Percentiles rank a stretch among this genome's conserved stretches.
phyloP scores from a whole-genome alignment of 2,797 vertebrate species.

The Telmatherina bonti region DNA sequence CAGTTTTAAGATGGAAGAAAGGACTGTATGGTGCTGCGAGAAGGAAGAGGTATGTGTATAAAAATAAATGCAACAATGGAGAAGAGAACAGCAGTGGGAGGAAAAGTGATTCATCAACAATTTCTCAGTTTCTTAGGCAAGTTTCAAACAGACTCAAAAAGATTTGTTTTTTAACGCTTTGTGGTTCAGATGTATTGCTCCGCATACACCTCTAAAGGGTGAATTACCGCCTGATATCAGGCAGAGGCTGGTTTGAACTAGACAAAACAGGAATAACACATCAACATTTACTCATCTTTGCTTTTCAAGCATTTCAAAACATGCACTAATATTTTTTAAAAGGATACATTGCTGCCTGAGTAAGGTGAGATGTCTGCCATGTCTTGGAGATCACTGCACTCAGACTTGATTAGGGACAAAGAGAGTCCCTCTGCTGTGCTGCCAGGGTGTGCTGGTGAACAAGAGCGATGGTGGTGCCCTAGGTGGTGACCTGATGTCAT shows the following conservation, averaged over 20 bases:
- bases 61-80: constrained; percentile 79
- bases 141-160: constrained; percentile 68
- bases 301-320: constrained; percentile 20
- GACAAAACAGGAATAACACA: constrained; percentile 25
- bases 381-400: constrained; percentile 97
- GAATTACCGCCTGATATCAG: constrained; percentile 40
- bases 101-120: constrained; percentile 79
- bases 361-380: constrained; percentile 98
- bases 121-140: constrained; percentile 71
- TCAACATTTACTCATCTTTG: constrained; percentile 5
- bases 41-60: constrained; percentile 75
- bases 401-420: constrained; percentile 96
- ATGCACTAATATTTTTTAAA: constrained; percentile 63
- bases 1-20: constrained; percentile 71
- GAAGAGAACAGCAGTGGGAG: constrained; percentile 73
- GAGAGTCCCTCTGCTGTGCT: constrained; percentile 93
- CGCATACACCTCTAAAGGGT: constrained; percentile 26
- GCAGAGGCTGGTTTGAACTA: constrained; percentile 24
- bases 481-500: constrained; percentile 92
- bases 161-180: constrained; percentile 68
- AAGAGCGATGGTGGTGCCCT: constrained; percentile 91
- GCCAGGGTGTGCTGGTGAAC: constrained; percentile 93
- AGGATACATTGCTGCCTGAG: constrained; percentile 99
- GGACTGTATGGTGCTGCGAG: constrained; percentile 56
- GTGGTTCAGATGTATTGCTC: constrained; percentile 36